Evolutionary conservation across 2,113 vertebrate genomes (phyloP).

Genomic region (Hemiscyllium ocellatum): DNA sequence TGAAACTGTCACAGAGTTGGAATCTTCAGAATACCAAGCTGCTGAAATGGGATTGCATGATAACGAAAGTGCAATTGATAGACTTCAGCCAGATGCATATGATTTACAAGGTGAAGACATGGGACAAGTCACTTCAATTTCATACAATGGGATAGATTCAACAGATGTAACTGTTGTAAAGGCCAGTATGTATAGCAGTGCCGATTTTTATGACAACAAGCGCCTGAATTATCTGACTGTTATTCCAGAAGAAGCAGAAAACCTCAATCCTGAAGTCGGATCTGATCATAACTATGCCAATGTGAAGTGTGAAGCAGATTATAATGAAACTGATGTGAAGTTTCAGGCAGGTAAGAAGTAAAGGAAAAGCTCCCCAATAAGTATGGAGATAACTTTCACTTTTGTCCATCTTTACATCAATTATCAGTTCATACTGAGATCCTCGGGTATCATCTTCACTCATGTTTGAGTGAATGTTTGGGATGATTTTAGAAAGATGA

Average conservation of each 20-base stretch:
- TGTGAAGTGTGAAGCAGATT: background rate
- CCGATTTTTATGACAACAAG: constrained; percentile 40
- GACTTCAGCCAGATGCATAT: background rate
- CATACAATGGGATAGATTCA: background rate
- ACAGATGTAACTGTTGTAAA: background rate
- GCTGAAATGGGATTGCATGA: background rate
- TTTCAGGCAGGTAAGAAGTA: constrained; percentile 12
- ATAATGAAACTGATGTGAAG: background rate
- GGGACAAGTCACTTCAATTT: background rate
- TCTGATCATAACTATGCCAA: background rate
- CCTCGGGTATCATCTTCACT: background rate
- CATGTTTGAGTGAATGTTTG: background rate
- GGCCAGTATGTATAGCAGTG: background rate
- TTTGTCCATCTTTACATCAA: background rate
- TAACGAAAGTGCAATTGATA: background rate
- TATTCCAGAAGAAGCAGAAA: constrained; percentile 60
- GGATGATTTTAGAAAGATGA: background rate
- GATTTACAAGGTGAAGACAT: background rate
- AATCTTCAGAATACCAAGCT: background rate
- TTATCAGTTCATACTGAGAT: background rate
- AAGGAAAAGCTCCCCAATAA: background rate
- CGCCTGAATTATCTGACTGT: constrained; percentile 52
- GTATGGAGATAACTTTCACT: background rate
- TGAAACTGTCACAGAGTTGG: background rate
- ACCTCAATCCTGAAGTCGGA: constrained; percentile 46